These are phyloP conservation scores for Istiophorus platypterus DNA, from an alignment of 2,113 vertebrate species.

Conservation along the genomic window DNA sequence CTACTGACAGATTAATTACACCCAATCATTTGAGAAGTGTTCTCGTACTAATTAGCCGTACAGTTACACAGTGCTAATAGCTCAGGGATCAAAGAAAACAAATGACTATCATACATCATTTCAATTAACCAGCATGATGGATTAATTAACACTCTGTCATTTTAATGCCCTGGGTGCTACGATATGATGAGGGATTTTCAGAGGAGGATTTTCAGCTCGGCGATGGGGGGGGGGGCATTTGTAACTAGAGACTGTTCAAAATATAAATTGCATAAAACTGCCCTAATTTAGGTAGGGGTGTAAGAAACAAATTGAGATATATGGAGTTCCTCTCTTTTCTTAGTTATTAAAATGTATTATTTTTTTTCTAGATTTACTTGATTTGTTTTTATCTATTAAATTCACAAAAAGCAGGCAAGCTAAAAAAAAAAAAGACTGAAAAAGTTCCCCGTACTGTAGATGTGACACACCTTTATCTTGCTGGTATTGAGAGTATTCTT, in stretches of 20 bases:
- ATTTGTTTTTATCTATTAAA: no score
- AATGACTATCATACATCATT: constrained; percentile 86
- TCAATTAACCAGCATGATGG: constrained; percentile 84
- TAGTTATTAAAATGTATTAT: no score
- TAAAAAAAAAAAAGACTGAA: background rate
- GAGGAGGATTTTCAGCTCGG: constrained; percentile 47
- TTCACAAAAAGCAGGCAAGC: background rate
- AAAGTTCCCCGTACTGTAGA: background rate
- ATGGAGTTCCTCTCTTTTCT: background rate
- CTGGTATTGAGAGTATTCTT: background rate
- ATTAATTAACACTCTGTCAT: constrained; percentile 83
- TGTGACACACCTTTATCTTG: background rate
- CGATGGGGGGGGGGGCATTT: constrained; percentile 48
- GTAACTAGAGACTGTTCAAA: constrained; percentile 36
- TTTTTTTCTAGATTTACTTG: no score
- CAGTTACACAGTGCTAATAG: constrained; percentile 84
- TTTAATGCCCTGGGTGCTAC: constrained; percentile 73
- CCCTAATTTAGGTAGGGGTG: background rate
- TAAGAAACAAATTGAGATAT: background rate
- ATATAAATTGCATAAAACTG: constrained; percentile 8
- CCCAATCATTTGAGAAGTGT: constrained; percentile 85
- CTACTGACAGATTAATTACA: constrained; percentile 86
- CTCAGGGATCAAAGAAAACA: constrained; percentile 82
- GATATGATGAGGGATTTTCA: constrained; percentile 71
- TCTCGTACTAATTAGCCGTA: constrained; percentile 84